phyloP scores from a whole-genome alignment of 2,113 vertebrate species.

The Oncorhynchus nerka region DNA sequence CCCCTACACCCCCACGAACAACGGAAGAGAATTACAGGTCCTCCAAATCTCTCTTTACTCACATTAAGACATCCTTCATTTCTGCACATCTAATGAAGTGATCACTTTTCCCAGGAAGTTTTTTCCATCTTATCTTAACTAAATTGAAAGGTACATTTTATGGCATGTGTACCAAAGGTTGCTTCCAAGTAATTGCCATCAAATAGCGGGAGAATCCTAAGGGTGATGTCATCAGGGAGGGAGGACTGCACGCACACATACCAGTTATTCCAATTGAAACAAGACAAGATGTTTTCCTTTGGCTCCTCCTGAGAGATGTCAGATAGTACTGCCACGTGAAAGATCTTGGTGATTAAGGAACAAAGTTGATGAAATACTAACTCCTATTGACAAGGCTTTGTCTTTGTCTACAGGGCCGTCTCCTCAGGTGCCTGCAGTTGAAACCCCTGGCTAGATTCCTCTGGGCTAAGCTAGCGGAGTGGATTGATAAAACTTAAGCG shows the following conservation, averaged over 20 bases:
- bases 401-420: constrained; percentile 42
- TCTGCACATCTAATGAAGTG: constrained; percentile 31
- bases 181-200: constrained; percentile 71
- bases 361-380: constrained; percentile 72
- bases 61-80: constrained; percentile 41
- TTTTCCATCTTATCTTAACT: constrained; percentile 18
- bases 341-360: constrained; percentile 74
- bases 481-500: constrained; percentile 70
- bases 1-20: neutral
- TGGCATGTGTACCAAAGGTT: constrained; percentile 59
- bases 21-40: constrained; percentile 33
- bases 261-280: constrained; percentile 69
- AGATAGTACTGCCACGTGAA: constrained; percentile 58
- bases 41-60: constrained; percentile 20
- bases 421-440: constrained; percentile 56
- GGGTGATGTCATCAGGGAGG: constrained; percentile 68
- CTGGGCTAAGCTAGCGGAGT: constrained; percentile 59
- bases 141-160: constrained; percentile 57
- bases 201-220: constrained; percentile 62
- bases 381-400: constrained; percentile 74
- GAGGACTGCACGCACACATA: constrained; percentile 20
- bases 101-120: constrained; percentile 26
- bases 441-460: constrained; percentile 59
- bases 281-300: constrained; percentile 66
- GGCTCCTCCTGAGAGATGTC: constrained; percentile 60